Base-by-base conservation (phyloP, 2,888 invertebrate genomes). In the Agrilus mali region DNA sequence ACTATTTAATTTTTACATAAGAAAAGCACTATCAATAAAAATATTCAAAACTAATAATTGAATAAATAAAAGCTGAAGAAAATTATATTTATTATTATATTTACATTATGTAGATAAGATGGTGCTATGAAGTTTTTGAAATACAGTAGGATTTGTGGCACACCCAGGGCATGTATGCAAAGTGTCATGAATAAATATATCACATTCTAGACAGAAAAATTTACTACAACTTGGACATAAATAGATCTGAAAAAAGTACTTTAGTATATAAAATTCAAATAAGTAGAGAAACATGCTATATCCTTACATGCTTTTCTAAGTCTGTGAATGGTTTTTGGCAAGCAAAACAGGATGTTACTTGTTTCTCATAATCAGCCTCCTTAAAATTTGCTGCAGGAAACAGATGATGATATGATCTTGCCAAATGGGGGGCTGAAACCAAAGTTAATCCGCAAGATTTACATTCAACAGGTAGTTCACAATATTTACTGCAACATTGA, bases 401-500 rank as follows among this genome's bases (percentile, higher is more conserved):
- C 48, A 98, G 72, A 68, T 98, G 97, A 64, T 97, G 96, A 66
- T 96, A 96, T 0, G 96, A 95, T 50, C 97, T 78, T 3, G 97
- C 96, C 40, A 98, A 74, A 71, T 99, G 98, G 16, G 97, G 96
- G 2, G 98, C 97, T 1, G 97, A 95, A 12, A 96, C 96, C 38
- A 98, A 72, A 5, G 95, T 96, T 46, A 99, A 74, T 1, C 92
- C 92, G 67, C 98, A 98, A 8, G 90, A 85, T 59, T 87, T 79
- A 63, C 98, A 98, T 69, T 98, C 96, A 3, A 93, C 90, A 0
- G 98, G 98, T 56, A 99, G 73, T 64, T 96, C 93, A 67, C 98
- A 98, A 69, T 97, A 97, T 71, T 96, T 94, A 68, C 92, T 89
- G 56, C 86, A 82, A 67, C 98, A 98, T 65, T 97, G 94, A n/a